Percentiles rank a stretch among this genome's conserved stretches.
Conservation (phyloP, 2,113 vertebrate genomes). For the Grus americana region DNA sequence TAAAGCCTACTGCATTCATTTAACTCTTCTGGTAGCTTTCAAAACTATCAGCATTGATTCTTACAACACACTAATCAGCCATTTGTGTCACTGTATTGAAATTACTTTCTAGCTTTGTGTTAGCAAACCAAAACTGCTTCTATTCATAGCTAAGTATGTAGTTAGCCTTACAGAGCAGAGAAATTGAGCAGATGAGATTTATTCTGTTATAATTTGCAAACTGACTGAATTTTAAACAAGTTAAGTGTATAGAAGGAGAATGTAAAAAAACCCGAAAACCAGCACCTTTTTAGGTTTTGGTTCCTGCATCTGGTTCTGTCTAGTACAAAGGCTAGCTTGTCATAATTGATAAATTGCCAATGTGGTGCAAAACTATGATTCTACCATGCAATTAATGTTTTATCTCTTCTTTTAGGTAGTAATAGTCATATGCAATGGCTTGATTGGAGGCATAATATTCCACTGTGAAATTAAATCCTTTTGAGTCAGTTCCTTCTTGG, state of each 20-base stretch:
- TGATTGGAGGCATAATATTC: not conserved
- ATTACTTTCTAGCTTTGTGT: not conserved
- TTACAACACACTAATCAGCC: not conserved
- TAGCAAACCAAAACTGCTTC: not conserved
- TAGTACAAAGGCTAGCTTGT: not conserved
- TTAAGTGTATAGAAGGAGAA: not conserved
- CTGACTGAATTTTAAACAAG: not conserved
- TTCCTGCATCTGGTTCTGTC: not conserved
- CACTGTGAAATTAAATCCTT: not conserved
- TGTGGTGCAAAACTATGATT: not conserved
- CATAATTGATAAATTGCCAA: not conserved
- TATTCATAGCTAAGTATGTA: not conserved
- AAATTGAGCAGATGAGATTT: not conserved
- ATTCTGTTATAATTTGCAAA: not conserved
- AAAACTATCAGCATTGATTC: not conserved
- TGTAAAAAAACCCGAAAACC: not conserved
- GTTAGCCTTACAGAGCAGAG: not conserved
- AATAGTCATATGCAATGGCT: not conserved
- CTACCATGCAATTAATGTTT: not conserved
- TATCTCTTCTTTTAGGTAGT: not conserved
- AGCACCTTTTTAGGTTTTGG: not conserved
- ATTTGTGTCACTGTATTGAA: not conserved
- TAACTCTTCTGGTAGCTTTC: not conserved
- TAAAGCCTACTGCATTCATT: constrained; percentile 1
- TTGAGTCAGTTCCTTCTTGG: not conserved